A percentile compares a stretch with the other conserved stretches of the same genome.
Conservation (phyloP, 2,888 invertebrate genomes). For the Drosophila paucipuncta region DNA sequence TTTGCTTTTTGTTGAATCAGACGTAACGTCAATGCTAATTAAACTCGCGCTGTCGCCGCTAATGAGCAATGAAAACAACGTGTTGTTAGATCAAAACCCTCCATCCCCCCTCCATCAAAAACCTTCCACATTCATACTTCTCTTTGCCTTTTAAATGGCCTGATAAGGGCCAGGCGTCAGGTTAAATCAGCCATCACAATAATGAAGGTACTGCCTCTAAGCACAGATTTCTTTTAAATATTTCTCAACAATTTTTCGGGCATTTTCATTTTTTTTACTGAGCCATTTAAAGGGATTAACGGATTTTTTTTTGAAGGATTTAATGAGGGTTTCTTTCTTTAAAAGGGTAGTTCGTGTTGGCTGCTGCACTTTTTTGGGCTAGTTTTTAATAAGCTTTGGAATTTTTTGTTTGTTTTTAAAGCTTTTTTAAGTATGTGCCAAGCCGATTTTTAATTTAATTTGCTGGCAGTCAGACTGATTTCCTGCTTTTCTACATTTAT, state of each 20-base stretch:
- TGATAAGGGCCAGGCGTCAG: conserved; percentile 77
- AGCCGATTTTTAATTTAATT: conserved; percentile 67
- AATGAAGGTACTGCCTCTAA: conserved; percentile 75
- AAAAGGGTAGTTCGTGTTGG: conserved; percentile 49
- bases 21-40: conserved; percentile 78
- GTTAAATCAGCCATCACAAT: conserved; percentile 83
- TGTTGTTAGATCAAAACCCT: conserved; percentile 68
- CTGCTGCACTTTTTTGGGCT: conserved; percentile 26
- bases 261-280: conserved; percentile 39
- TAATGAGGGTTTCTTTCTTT: conserved; percentile 22
- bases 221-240: conserved; percentile 75
- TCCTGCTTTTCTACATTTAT: background rate
- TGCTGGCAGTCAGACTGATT: conserved; percentile 41
- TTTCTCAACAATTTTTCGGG: conserved; percentile 66
- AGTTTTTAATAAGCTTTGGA: conserved; percentile 53
- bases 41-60: conserved; percentile 81
- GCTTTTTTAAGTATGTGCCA: conserved; percentile 58
- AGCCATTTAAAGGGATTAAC: conserved; percentile 74
- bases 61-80: conserved; percentile 85
- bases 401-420: conserved; percentile 3
- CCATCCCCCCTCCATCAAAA: background rate
- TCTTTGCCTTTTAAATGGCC: conserved; percentile 42
- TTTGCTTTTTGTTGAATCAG: conserved; percentile 43
- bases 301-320: conserved; percentile 51
- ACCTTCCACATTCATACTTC: background rate